phyloP scores from a whole-genome alignment of 2,113 vertebrate species.

The Elanoides forficatus region DNA sequence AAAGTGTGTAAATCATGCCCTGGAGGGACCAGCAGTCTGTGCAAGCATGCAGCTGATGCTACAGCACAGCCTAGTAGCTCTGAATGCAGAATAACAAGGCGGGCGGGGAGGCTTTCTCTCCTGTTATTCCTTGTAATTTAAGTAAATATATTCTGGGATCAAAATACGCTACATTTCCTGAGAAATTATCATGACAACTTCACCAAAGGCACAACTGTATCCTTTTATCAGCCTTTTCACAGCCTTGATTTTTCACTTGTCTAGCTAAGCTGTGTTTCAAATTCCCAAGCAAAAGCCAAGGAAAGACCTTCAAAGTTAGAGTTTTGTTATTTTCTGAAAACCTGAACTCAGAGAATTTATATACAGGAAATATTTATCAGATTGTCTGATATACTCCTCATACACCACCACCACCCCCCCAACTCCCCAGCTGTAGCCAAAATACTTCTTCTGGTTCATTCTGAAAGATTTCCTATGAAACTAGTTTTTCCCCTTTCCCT shows the following conservation, averaged over 20 bases:
- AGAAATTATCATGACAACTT: background rate
- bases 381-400: background rate
- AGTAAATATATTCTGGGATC: conserved; percentile 19
- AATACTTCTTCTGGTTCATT: background rate
- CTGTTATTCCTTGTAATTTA: background rate
- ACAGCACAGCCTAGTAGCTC: background rate
- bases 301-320: background rate
- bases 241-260: background rate
- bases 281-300: background rate
- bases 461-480: background rate
- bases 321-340: conserved; percentile 16
- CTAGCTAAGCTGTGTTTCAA: background rate
- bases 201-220: background rate
- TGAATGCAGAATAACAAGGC: background rate
- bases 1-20: background rate
- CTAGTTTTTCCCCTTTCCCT: background rate
- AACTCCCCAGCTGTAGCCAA: background rate
- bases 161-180: conserved; percentile 19
- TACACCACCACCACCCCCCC: background rate
- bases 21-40: background rate
- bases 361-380: background rate
- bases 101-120: background rate
- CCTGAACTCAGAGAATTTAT: background rate
- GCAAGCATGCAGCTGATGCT: background rate
- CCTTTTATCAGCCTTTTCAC: background rate